Evolutionary conservation across 2,888 invertebrate genomes (phyloP), one percentile per base, ranked within the genome.

Genomic region (Hemicrepidius hirtus): DNA sequence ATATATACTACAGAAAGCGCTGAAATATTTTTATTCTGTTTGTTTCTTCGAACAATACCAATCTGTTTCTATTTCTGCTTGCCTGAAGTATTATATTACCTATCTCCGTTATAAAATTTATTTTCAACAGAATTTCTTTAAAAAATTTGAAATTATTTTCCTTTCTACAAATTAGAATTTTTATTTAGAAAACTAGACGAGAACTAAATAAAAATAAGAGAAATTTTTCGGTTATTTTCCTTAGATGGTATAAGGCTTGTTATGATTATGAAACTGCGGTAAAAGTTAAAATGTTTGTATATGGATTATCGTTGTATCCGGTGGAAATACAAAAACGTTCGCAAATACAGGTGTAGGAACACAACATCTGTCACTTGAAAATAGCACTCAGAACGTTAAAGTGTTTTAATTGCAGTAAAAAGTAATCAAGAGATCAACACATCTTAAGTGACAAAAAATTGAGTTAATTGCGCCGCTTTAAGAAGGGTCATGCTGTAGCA

Each of bases 311-410:
- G 49, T 20, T 62, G 73, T 73, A 68, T 75, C 75, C 75, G 73
- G 75, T 62, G 73, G 64, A 66, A 69, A 64, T 35, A 63, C 53
- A 62, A 46, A 71, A 70, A 63, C 66, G 35, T 70, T 70, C 32
- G 77, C 71, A 77, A 77, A 77, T 74, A 77, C 75, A 77, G 77
- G 77, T 77, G 77, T 74, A 64, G 50, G 20, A 57, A 37, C 10
- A n/a, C 62, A 66, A 24, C 77, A 77, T 72, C 75, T 77, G 77
- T 77, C 74, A 44, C 57, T 63, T 35, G 35, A 65, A 68, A 69
- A 66, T 28, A 49, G 65, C 72, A 72, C 68, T 71, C 57, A 62
- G 28, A 18, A 32, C 1, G 9, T 37, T 53, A 41, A 71, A 74
- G 74, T 74, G 75, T 50, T 68, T 77, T 77, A 77, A 77, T 74